Evolutionary conservation across 2,113 vertebrate species (phyloP).

Genomic region (Penelope pileata): DNA sequence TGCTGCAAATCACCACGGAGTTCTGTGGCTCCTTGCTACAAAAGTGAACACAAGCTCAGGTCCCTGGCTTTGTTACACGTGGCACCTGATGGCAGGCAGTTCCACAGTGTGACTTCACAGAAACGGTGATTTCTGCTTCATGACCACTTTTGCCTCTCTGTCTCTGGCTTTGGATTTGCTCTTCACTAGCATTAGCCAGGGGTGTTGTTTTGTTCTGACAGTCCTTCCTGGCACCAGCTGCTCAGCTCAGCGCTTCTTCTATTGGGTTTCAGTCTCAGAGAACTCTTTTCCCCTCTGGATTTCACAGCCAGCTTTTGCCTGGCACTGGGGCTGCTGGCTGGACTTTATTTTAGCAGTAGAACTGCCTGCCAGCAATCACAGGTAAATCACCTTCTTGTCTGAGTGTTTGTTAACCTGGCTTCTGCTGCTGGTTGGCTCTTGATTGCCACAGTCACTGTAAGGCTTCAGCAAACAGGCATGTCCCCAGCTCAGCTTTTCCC

Average conservation of each 20-base stretch:
- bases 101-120: background rate
- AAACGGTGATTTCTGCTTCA: background rate
- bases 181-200: background rate
- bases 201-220: background rate
- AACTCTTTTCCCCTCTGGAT: background rate
- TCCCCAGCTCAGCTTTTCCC: background rate
- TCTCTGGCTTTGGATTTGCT: background rate
- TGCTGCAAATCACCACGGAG: background rate
- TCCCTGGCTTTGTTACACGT: rapidly evolving
- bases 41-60: background rate
- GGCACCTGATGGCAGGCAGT: background rate
- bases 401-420: background rate
- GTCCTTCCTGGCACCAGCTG: background rate
- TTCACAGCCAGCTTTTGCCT: background rate
- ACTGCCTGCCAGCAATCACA: background rate
- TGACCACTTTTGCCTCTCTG: rapidly evolving
- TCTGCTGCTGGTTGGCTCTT: background rate
- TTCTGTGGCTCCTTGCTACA: background rate
- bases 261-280: background rate
- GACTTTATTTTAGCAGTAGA: background rate
- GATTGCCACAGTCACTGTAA: background rate
- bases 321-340: background rate
- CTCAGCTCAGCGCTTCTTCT: background rate
- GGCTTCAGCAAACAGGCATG: background rate
- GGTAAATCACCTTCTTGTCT: background rate